Evolutionary conservation across 1,140 invertebrate species (phyloP), one percentile per base, ranked within the genome.

Genomic region (Parasteatoda tepidariorum): DNA sequence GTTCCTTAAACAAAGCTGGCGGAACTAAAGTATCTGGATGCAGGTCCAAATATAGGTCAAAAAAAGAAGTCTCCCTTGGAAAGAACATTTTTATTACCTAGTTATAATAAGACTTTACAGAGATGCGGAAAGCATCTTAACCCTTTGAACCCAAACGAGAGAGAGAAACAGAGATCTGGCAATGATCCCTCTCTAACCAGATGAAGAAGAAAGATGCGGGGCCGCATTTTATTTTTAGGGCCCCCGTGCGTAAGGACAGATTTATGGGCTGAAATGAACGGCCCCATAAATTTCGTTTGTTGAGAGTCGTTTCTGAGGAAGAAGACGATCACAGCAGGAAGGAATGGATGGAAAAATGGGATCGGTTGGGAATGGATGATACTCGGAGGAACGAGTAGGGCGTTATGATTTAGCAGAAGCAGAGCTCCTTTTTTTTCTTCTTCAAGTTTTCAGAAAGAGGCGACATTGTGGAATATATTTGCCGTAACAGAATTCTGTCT

Each of bases 161-260:
- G 7, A 31, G 61, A 55, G 70, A 57, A 61, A 18, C 61, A 26
- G 26, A 30, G 26, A 64, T 64, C 61, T 54, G 74, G 74, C 61
- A 78, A 30, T 15, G 71, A 28, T 41, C 38, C 34, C 38, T 26
- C 30, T 9, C 26, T 33, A n/a, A 61, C 34, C 74, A 64, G 61
- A 66, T 13, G 38, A 48, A 48, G 38, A 48, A 9, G 38, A 48
- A n/a, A 48, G 38, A 48, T 31, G 24, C 61, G 34, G 41, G n/a
- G n/a, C n/a, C n/a, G n/a, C 38, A 61, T 38, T 76, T 76, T 78
- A 78, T 78, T 78, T 78, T 78, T 78, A 78, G 74, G 59, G 31
- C 18, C 18, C 34, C 22, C 33, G 38, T 48, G 38, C 38, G 38
- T 31, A 33, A 28, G 74, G 74, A 54, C 62, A 78, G 74, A 78